Evolutionary conservation across 2,888 invertebrate genomes (phyloP).

Genomic region (Drosophila affinis): DNA sequence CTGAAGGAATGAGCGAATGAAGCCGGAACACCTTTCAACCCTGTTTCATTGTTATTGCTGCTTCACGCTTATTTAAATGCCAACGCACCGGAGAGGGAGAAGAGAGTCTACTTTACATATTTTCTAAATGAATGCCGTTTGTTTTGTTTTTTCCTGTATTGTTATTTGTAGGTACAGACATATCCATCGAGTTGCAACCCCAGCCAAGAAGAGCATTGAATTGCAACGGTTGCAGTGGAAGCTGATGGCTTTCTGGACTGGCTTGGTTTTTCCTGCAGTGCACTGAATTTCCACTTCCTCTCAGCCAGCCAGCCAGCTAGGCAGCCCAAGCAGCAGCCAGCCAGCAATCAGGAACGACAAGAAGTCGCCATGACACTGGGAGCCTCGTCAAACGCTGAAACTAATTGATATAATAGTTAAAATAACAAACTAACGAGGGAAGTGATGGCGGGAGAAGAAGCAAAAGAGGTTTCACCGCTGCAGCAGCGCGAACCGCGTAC

Average conservation of each 20-base stretch:
- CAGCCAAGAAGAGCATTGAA: slow-evolving; percentile 64
- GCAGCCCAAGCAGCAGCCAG: slow-evolving; percentile 11
- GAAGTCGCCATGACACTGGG: slow-evolving; percentile 25
- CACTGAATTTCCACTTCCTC: slow-evolving; percentile 48
- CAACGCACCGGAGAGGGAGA: slow-evolving; percentile 59
- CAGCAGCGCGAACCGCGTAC: slow-evolving; percentile 10
- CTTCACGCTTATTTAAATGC: slow-evolving; percentile 60
- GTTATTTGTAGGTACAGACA: slow-evolving; percentile 46
- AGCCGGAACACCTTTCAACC: slow-evolving; percentile 68
- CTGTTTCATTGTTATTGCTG: slow-evolving; percentile 41
- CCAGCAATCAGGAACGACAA: slow-evolving; percentile 30
- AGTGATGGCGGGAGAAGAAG: slow-evolving; percentile 38
- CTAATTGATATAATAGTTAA: slow-evolving; percentile 78
- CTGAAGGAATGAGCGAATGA: slow-evolving; percentile 16
- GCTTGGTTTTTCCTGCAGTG: slow-evolving; percentile 50
- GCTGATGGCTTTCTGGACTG: slow-evolving; percentile 29
- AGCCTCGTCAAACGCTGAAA: slow-evolving; percentile 69
- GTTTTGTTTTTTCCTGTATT: slow-evolving; percentile 16
- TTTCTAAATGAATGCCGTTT: slow-evolving; percentile 58
- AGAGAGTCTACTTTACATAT: slow-evolving; percentile 63
- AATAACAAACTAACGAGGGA: slow-evolving; percentile 77
- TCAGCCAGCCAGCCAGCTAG: slow-evolving; percentile 20
- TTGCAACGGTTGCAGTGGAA: slow-evolving; percentile 62
- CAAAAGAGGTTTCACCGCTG: background rate
- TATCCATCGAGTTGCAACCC: slow-evolving; percentile 37